Evolutionary conservation across 2,888 invertebrate genomes (phyloP).

Genomic region (Dioctria linearis): DNA sequence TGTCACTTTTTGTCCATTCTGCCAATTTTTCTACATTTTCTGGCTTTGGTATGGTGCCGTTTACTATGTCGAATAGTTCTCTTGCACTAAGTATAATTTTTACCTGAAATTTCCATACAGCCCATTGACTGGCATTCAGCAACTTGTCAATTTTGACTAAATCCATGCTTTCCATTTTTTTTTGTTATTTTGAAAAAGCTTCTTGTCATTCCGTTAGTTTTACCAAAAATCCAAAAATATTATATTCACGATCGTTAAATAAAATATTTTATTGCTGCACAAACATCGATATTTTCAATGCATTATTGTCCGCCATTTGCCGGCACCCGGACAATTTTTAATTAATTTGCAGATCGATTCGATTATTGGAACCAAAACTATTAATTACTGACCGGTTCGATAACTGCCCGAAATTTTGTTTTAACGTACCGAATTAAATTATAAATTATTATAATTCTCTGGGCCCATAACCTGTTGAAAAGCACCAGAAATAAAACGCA

Average conservation of each 20-base stretch:
- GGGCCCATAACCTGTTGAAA: conserved; percentile 54
- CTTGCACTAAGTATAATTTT: conserved; percentile 42
- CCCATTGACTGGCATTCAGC: conserved; percentile 44
- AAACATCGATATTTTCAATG: background rate
- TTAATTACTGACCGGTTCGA: background rate
- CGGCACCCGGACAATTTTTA: background rate
- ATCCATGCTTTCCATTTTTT: conserved; percentile 38
- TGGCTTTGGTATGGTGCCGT: conserved; percentile 7
- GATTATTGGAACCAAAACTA: background rate
- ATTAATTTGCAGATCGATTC: background rate
- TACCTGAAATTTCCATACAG: conserved; percentile 48
- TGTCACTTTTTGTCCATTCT: conserved; percentile 30
- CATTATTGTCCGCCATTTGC: background rate
- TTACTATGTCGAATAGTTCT: conserved; percentile 38
- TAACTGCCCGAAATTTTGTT: background rate
- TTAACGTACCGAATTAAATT: too few relatives aligned
- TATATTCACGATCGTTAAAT: background rate
- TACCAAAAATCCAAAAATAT: background rate
- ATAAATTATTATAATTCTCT: conserved; percentile 1
- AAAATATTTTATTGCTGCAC: too few relatives aligned
- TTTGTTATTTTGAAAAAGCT: too few relatives aligned
- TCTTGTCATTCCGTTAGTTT: background rate
- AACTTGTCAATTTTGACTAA: conserved; percentile 50
- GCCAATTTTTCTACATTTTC: background rate
- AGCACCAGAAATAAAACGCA: background rate